phyloP scores from a whole-genome alignment of 2,888 invertebrate genomes.

The Synanthedon andrenaeformis region DNA sequence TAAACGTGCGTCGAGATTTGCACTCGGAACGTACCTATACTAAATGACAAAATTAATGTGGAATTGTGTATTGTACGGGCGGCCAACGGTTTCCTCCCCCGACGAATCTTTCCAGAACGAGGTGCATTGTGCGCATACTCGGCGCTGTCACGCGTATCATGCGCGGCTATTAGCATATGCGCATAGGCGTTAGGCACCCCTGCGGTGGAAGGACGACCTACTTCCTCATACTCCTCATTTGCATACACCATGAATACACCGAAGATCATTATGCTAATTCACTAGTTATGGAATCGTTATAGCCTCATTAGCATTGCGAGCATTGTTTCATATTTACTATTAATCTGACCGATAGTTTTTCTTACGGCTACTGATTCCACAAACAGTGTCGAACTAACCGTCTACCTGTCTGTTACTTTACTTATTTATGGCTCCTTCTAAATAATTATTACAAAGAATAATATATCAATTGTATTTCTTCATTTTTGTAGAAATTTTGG shows the following conservation, averaged over 20 bases:
- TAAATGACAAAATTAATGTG: conserved; percentile 10
- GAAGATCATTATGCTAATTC: neutral
- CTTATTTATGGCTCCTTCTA: no score
- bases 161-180: neutral
- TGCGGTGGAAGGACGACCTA: neutral
- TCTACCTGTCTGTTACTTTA: no score
- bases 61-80: conserved; percentile 2
- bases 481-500: no score
- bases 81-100: conserved; percentile 1
- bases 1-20: conserved; percentile 9
- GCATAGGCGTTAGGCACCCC: neutral
- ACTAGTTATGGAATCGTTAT: neutral
- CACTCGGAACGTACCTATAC: neutral
- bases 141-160: neutral
- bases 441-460: no score
- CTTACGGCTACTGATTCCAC: neutral
- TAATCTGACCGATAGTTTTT: neutral
- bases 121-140: no score
- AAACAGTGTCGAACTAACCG: no score
- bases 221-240: neutral
- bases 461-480: no score
- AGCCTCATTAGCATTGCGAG: neutral
- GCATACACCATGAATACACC: neutral
- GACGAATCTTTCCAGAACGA: neutral
- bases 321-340: neutral